Evolutionary conservation across 2,797 vertebrate genomes (phyloP).

Genomic region (Melanotaenia maccullochi): DNA sequence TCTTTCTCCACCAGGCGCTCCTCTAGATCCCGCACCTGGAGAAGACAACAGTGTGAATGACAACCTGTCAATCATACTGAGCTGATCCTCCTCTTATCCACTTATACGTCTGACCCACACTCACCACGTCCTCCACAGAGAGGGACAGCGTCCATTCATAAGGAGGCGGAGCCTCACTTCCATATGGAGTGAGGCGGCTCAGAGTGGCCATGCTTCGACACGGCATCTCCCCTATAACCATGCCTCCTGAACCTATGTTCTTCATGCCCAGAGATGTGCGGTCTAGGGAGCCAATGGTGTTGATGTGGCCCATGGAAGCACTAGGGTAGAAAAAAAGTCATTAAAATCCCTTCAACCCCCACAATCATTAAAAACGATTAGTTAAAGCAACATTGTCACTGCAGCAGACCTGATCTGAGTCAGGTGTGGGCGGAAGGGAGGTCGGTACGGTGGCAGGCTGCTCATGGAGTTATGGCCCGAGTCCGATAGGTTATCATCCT

Average conservation of each 20-base stretch:
- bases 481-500: conserved; percentile 86
- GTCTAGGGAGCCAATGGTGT: conserved; percentile 94
- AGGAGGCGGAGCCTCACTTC: conserved; percentile 88
- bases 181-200: conserved; percentile 86
- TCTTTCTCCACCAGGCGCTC: conserved; percentile 91
- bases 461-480: conserved; percentile 94
- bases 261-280: conserved; percentile 80
- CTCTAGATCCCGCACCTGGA: conserved; percentile 88
- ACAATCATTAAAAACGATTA: conserved; percentile 23
- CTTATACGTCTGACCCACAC: conserved; percentile 18
- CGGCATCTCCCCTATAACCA: conserved; percentile 81
- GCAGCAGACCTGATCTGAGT: conserved; percentile 84
- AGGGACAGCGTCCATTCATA: conserved; percentile 92
- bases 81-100: neutral
- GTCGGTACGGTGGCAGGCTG: conserved; percentile 90
- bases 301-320: conserved; percentile 95
- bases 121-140: conserved; percentile 89
- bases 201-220: conserved; percentile 90
- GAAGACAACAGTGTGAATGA: conserved; percentile 1
- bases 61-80: conserved; percentile 6
- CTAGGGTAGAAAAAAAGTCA: conserved; percentile 63
- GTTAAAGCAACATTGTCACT: conserved; percentile 11
- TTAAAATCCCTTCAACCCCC: conserved; percentile 27
- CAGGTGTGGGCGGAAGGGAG: conserved; percentile 87
- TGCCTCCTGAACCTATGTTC: conserved; percentile 73